phyloP scores from a whole-genome alignment of 2,797 vertebrate species.

The Pterois miles region DNA sequence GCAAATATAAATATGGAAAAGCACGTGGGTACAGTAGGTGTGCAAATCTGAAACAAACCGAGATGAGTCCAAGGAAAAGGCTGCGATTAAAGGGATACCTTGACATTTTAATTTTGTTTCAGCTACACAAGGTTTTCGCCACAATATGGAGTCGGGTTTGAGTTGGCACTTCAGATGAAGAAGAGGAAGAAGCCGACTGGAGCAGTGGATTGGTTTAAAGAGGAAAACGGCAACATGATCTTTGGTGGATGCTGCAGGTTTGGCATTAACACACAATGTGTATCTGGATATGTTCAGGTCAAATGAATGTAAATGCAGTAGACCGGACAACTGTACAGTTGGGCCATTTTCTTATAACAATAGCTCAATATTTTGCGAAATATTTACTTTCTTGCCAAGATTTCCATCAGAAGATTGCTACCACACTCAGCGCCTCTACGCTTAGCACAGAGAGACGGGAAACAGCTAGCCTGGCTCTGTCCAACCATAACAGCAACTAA shows the following conservation, averaged over 20 bases:
- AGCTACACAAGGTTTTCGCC: background rate
- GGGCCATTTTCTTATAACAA: background rate
- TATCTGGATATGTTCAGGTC: background rate
- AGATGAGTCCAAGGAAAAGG: constrained; percentile 21
- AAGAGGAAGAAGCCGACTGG: background rate
- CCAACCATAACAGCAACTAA: too few species aligned
- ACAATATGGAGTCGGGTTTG: background rate
- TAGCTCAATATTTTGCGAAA: background rate
- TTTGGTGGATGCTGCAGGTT: constrained; percentile 15
- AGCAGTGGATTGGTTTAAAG: background rate
- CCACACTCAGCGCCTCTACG: too few species aligned
- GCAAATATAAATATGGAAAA: constrained; percentile 54
- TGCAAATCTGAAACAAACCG: constrained; percentile 66
- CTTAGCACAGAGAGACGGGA: too few species aligned
- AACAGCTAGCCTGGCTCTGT: too few species aligned
- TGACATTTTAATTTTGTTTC: constrained; percentile 11
- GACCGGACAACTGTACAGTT: background rate
- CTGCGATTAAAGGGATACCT: constrained; percentile 63
- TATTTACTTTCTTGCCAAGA: background rate
- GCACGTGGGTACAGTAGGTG: constrained; percentile 63
- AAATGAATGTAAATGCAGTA: background rate
- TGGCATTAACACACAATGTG: background rate
- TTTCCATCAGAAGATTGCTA: too few species aligned
- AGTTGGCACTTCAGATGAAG: constrained; percentile 26
- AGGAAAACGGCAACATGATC: background rate